phyloP scores from a whole-genome alignment of 2,888 invertebrate species.

The Epirrhoe tristata region DNA sequence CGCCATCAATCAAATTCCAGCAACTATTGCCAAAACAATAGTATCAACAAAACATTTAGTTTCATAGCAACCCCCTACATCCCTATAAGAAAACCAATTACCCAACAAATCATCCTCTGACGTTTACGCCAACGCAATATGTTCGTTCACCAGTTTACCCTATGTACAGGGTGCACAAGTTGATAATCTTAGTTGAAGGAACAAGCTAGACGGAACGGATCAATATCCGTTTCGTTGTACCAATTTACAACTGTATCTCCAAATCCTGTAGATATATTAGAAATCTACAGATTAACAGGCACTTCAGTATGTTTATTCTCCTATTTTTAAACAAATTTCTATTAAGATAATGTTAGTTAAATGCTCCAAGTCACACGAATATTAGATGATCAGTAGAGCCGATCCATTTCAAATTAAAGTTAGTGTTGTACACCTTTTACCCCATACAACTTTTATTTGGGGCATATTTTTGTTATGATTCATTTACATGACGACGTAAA shows the following conservation, averaged over 20 bases:
- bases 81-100: slow-evolving; percentile 80
- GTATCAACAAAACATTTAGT: slow-evolving; percentile 77
- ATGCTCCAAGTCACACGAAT: background rate
- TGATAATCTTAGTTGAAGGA: too few relatives aligned
- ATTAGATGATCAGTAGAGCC: background rate
- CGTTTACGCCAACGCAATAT: slow-evolving; percentile 83
- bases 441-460: slow-evolving; percentile 51
- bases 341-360: background rate
- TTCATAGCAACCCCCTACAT: slow-evolving; percentile 68
- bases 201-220: too few relatives aligned
- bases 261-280: too few relatives aligned
- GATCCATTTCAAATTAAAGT: background rate
- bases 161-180: slow-evolving; percentile 19
- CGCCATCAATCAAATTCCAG: slow-evolving; percentile 52
- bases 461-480: slow-evolving; percentile 72
- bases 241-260: too few relatives aligned
- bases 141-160: slow-evolving; percentile 65
- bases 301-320: too few relatives aligned
- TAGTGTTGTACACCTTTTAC: slow-evolving; percentile 42
- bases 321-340: background rate
- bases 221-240: too few relatives aligned
- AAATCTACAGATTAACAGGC: too few relatives aligned
- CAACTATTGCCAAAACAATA: slow-evolving; percentile 66
- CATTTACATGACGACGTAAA: slow-evolving; percentile 67
- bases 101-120: slow-evolving; percentile 84